Evolutionary conservation across 2,888 invertebrate species (phyloP).

Genomic region (Neoascia interrupta): DNA sequence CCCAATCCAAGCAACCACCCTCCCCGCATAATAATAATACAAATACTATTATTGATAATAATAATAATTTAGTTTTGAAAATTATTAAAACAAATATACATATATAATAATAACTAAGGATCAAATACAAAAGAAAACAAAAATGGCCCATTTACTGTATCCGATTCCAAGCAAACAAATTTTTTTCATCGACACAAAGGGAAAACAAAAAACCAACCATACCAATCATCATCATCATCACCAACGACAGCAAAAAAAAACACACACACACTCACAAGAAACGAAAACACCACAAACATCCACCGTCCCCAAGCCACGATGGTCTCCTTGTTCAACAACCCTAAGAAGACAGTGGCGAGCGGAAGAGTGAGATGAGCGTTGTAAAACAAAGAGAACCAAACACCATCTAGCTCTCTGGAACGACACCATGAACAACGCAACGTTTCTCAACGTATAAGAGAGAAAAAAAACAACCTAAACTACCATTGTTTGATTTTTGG

Average conservation of each 20-base stretch:
- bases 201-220: conserved; percentile 56
- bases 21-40: conserved; percentile 59
- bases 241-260: conserved; percentile 45
- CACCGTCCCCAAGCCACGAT: conserved; percentile 8
- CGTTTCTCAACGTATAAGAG: conserved; percentile 44
- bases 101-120: conserved; percentile 65
- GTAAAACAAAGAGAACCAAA: conserved; percentile 7
- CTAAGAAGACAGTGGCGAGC: too few relatives aligned
- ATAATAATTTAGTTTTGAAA: conserved; percentile 71
- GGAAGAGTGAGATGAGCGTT: conserved; percentile 12
- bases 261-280: conserved; percentile 62
- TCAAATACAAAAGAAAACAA: conserved; percentile 55
- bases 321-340: too few relatives aligned
- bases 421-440: conserved; percentile 17
- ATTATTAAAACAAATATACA: conserved; percentile 63
- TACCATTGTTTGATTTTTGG: conserved; percentile 33
- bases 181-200: conserved; percentile 52
- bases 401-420: too few relatives aligned
- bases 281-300: conserved; percentile 48
- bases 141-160: conserved; percentile 62
- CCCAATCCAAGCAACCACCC: conserved; percentile 72
- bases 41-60: conserved; percentile 68
- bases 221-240: conserved; percentile 36
- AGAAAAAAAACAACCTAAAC: conserved; percentile 27
- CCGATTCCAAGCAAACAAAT: conserved; percentile 57